These are phyloP conservation scores for Lycocorax pyrrhopterus DNA, from an alignment of 2,113 vertebrate species.

Conservation along the genomic window DNA sequence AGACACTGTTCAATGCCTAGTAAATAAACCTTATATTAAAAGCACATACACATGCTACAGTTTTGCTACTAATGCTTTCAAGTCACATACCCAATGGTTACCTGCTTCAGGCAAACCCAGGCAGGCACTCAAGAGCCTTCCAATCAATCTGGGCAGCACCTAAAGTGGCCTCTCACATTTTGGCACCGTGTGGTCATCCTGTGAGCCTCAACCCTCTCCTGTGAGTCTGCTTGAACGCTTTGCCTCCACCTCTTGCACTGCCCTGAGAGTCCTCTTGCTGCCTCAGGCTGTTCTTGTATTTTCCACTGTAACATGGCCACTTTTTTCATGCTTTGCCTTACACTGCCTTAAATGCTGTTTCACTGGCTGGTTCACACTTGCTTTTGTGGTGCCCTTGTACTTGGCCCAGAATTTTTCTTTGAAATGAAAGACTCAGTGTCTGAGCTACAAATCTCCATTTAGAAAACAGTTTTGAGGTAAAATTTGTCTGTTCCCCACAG, in stretches of 20 bases:
- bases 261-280: background rate
- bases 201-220: background rate
- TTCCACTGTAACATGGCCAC: rapidly evolving
- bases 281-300: background rate
- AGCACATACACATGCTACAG: background rate
- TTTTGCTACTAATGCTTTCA: background rate
- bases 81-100: background rate
- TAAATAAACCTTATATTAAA: background rate
- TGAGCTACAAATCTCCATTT: background rate
- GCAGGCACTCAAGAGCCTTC: background rate
- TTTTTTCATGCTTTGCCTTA: background rate
- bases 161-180: background rate
- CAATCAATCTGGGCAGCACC: background rate
- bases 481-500: background rate
- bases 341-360: background rate
- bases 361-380: rapidly evolving
- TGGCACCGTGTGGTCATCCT: background rate
- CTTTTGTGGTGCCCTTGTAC: background rate
- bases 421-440: rapidly evolving
- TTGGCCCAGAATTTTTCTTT: background rate
- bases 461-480: background rate
- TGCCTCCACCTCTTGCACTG: background rate
- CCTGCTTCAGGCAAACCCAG: background rate
- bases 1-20: background rate
- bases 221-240: background rate